Evolutionary conservation across 2,113 vertebrate species (phyloP).

Genomic region (Brachypteracias leptosomus): DNA sequence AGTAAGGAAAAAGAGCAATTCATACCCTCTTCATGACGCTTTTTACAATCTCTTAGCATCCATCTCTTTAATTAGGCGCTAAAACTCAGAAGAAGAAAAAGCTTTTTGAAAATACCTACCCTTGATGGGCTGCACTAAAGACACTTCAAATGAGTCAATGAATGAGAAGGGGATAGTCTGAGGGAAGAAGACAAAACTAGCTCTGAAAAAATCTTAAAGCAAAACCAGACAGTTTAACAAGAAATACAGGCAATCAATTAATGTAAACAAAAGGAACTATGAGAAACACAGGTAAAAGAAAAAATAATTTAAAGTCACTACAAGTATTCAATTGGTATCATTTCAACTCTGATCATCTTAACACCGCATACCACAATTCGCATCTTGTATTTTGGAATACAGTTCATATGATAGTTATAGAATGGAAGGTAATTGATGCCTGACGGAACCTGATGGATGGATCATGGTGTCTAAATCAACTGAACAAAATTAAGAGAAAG

Average conservation of each 20-base stretch:
- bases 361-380: background rate
- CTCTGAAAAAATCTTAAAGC: background rate
- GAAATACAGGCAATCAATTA: background rate
- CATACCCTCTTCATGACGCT: conserved; percentile 44
- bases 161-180: background rate
- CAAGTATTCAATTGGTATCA: background rate
- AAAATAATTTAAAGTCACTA: background rate
- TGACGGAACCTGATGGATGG: background rate
- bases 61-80: conserved; percentile 73
- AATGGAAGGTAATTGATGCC: background rate
- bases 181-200: background rate
- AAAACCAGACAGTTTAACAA: background rate
- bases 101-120: conserved; percentile 2
- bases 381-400: background rate
- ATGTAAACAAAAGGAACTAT: background rate
- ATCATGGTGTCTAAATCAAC: background rate
- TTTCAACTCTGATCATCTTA: background rate
- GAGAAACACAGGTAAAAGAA: background rate
- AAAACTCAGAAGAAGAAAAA: conserved; percentile 43
- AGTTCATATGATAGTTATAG: background rate
- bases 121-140: background rate
- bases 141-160: background rate
- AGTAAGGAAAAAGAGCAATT: conserved; percentile 63
- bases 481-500: background rate
- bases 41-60: conserved; percentile 78